Evolutionary conservation across 2,113 vertebrate species (phyloP).

Genomic region (Lanius ludovicianus): DNA sequence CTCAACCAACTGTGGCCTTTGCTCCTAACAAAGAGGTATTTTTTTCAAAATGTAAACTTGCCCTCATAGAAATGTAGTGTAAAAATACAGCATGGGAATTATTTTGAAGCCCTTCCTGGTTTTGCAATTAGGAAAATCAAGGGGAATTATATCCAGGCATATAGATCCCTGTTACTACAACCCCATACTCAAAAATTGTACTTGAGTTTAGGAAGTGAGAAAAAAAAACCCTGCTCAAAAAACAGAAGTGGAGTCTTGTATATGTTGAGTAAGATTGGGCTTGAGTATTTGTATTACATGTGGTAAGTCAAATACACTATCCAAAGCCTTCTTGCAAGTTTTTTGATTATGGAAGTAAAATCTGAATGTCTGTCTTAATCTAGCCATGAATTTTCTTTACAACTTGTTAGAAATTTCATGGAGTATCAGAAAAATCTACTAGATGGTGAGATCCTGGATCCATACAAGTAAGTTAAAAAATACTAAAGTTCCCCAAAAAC

Average conservation of each 20-base stretch:
- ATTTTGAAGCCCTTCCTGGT: background rate
- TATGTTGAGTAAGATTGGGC: background rate
- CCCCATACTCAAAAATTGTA: background rate
- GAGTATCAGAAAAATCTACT: background rate
- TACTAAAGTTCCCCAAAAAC: background rate
- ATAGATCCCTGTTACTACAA: background rate
- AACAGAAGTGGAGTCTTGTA: background rate
- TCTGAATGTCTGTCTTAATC: background rate
- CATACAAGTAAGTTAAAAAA: background rate
- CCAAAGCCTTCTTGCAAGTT: background rate
- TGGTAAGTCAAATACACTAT: background rate
- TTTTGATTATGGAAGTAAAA: background rate
- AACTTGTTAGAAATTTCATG: background rate
- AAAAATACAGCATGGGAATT: background rate
- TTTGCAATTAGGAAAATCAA: background rate
- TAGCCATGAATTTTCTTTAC: background rate
- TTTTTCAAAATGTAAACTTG: background rate
- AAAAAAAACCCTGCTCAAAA: background rate
- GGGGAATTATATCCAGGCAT: background rate
- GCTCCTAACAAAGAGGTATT: background rate
- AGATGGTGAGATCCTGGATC: background rate
- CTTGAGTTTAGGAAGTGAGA: background rate
- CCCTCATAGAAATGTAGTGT: background rate
- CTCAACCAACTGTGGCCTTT: constrained; percentile 14
- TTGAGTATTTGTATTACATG: background rate